Conservation (phyloP, 35 echinoderm and acorn worm genomes). For the Holothuria glaberrima region DNA sequence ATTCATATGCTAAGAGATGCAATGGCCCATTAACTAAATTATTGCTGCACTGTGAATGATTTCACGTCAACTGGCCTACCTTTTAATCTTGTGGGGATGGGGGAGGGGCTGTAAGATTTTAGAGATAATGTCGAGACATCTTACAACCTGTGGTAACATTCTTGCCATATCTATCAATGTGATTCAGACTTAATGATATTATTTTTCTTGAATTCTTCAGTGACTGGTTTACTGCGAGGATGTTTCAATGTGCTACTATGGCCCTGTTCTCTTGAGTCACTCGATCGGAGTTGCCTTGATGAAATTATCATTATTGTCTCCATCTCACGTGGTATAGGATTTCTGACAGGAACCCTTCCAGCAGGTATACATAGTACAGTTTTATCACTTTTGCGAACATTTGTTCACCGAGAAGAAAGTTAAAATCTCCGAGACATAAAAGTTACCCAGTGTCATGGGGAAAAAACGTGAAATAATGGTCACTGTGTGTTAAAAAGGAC, state of each 20-base stretch:
- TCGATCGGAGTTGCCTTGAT: not conserved
- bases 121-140: too few species aligned
- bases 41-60: too few species aligned
- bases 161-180: too few species aligned
- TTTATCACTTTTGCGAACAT: too few species aligned
- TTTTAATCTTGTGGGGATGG: too few species aligned
- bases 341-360: constrained; percentile 38
- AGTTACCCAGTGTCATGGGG: not conserved
- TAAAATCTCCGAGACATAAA: not conserved
- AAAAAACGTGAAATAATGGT: not conserved
- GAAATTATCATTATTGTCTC: constrained; percentile 6
- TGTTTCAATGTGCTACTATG: constrained; percentile 12
- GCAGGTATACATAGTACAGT: constrained; percentile 23
- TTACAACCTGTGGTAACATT: too few species aligned
- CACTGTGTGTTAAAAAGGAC: not conserved
- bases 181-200: too few species aligned
- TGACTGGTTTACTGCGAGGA: constrained; percentile 1
- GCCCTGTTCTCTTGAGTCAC: constrained; percentile 8
- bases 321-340: constrained; percentile 17
- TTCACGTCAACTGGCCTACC: too few species aligned
- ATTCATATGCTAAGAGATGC: too few species aligned
- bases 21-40: too few species aligned
- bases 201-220: not conserved
- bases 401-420: not conserved
- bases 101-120: too few species aligned